Evolutionary conservation across 1,140 invertebrate species (phyloP).

Genomic region (Rhagoletis zephyria): DNA sequence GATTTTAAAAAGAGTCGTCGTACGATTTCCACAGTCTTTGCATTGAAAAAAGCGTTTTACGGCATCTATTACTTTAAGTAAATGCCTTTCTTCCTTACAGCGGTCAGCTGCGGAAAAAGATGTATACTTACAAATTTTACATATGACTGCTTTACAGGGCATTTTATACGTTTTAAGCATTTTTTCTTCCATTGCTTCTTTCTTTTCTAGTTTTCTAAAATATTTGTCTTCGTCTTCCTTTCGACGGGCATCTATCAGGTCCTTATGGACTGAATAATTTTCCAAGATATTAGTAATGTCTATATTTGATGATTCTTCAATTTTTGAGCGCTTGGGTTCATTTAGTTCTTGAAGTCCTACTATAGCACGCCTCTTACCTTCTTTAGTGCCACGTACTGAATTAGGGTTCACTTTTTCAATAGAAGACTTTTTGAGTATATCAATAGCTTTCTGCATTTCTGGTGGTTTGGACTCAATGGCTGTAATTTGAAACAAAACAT

Average conservation of each 20-base stretch:
- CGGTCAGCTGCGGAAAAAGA: constrained; percentile 87
- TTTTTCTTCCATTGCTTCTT: constrained; percentile 93
- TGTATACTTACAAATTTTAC: constrained; percentile 91
- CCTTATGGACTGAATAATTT: constrained; percentile 83
- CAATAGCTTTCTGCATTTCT: constrained; percentile 79
- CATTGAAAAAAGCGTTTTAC: constrained; percentile 94
- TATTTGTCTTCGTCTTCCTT: constrained; percentile 87
- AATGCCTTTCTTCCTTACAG: constrained; percentile 88
- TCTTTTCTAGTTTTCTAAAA: constrained; percentile 89
- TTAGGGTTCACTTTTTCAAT: constrained; percentile 82
- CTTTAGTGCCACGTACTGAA: constrained; percentile 75
- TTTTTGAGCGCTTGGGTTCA: constrained; percentile 74
- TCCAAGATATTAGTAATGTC: constrained; percentile 87
- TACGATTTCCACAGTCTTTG: constrained; percentile 87
- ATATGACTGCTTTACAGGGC: constrained; percentile 88
- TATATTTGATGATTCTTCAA: constrained; percentile 75
- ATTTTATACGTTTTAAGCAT: constrained; percentile 89
- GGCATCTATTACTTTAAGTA: constrained; percentile 83
- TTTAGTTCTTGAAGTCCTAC: constrained; percentile 74
- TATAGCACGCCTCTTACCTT: constrained; percentile 76
- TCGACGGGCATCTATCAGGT: constrained; percentile 83
- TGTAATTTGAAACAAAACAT: too few species aligned
- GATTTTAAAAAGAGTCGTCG: constrained; percentile 83
- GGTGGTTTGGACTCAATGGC: neutral
- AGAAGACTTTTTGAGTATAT: constrained; percentile 78